phyloP scores from a whole-genome alignment of 2,113 vertebrate species.

The Hemibagrus wyckioides region DNA sequence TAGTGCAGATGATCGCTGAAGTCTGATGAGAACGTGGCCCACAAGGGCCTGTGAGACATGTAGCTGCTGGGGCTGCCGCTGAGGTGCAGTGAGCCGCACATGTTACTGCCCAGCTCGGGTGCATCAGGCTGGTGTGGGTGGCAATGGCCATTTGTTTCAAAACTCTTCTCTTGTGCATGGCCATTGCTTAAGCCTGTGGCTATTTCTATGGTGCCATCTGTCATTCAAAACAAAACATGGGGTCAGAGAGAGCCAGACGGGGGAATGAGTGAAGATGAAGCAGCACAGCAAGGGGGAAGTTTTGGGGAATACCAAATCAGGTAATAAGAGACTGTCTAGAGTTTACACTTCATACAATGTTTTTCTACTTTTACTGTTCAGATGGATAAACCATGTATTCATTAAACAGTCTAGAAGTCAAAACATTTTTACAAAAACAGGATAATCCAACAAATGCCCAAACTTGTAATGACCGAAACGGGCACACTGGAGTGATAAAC shows the following conservation, averaged over 20 bases:
- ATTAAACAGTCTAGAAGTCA: not conserved
- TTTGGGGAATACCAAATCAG: not conserved
- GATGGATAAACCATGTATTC: too few species aligned
- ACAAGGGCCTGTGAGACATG: constrained; percentile 73
- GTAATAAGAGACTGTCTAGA: not conserved
- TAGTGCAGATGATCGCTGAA: constrained; percentile 81
- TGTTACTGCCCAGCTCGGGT: constrained; percentile 50
- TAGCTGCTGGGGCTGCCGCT: constrained; percentile 82
- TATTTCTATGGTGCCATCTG: constrained; percentile 56
- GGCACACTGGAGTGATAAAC: not conserved
- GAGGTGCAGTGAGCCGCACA: constrained; percentile 89
- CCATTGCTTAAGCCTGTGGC: constrained; percentile 78
- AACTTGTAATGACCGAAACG: not conserved
- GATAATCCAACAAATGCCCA: not conserved
- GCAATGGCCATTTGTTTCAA: constrained; percentile 69
- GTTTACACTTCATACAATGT: not conserved
- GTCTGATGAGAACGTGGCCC: constrained; percentile 67
- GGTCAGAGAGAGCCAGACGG: constrained; percentile 31
- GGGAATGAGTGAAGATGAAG: not conserved
- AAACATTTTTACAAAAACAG: not conserved
- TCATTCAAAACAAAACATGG: constrained; percentile 62
- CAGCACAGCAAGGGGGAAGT: not conserved
- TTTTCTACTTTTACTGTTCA: not conserved
- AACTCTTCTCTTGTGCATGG: constrained; percentile 76
- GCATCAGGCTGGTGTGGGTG: constrained; percentile 56